phyloP scores from a whole-genome alignment of 2,113 vertebrate species.

The Ursus arctos region DNA sequence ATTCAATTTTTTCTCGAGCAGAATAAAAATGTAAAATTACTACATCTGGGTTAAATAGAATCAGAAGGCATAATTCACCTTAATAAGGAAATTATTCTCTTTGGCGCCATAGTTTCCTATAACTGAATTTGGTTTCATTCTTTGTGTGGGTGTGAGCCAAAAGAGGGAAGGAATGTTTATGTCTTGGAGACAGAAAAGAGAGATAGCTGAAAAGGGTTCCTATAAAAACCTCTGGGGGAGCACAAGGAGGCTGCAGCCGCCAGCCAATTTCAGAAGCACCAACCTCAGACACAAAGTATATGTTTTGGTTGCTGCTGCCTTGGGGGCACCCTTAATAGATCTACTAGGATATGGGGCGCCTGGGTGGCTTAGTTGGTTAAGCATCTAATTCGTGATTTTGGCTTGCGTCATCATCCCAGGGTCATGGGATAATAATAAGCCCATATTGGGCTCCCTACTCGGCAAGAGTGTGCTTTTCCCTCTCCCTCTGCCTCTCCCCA shows the following conservation, averaged over 20 bases:
- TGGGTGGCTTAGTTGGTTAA: no score
- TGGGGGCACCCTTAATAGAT: background rate
- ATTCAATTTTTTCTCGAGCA: conserved; percentile 20
- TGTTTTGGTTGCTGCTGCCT: background rate
- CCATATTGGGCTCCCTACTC: background rate
- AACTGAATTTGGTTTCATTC: conserved; percentile 26
- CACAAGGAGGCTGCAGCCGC: background rate
- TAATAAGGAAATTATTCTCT: conserved; percentile 51
- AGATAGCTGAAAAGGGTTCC: background rate
- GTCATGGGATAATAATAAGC: background rate
- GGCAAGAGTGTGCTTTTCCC: no score
- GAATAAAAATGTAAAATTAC: conserved; percentile 13
- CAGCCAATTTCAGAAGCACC: background rate
- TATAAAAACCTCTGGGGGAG: background rate
- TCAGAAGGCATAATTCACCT: conserved; percentile 19
- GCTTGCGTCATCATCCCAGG: background rate
- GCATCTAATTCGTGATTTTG: background rate
- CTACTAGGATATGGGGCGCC: background rate
- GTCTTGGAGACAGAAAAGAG: conserved; percentile 23
- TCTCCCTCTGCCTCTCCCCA: background rate
- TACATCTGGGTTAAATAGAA: conserved; percentile 1
- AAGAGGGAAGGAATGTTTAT: conserved; percentile 1
- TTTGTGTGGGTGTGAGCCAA: background rate
- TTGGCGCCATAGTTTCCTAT: background rate
- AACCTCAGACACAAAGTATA: background rate